Evolutionary conservation across 2,888 invertebrate species (phyloP), one percentile per base, ranked within the genome.

Genomic region (Operophtera brumata): DNA sequence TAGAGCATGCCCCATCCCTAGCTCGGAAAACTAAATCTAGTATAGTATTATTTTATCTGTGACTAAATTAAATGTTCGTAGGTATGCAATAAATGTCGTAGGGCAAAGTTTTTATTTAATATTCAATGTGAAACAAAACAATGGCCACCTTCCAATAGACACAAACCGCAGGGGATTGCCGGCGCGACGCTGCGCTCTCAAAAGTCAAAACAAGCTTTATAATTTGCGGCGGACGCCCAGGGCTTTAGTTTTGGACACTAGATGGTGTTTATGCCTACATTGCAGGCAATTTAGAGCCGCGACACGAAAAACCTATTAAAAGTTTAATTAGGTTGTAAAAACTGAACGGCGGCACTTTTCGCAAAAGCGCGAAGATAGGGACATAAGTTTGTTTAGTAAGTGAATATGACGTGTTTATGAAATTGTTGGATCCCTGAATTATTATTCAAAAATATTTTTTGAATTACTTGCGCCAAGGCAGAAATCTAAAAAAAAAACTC

Each of bases 161-260:
- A 59, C 39, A 37, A 60, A 70, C 71, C 68, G 47, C 71, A 63
- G 56, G 66, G 62, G 62, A 64, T 57, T 54, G 64, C n/a, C 56
- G 57, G 61, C 63, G n/a, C 70, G 64, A 53, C 61, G 67, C 2
- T 4, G 20, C 20, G 59, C 65, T 61, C 66, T 46, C 53, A 59
- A 67, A 71, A 71, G 66, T 46, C 53, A 59, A 67, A 71, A 71
- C 67, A 67, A 77, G 66, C 77, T 77, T 72, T 73, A 75, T 78
- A 78, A 77, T 78, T 73, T 71, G 77, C 73, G 75, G 73, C 65
- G 34, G 30, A 47, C 11, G 50, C 14, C 51, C 46, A 65, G 64
- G 61, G 69, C 68, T 69, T 64, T 66, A 48, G 69, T 63, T 67
- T 51, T 61, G 51, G 47, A 46, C 56, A 53, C 62, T 65, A 58